phyloP scores from a whole-genome alignment of 2,113 vertebrate species.

The Campylomormyrus tamandua region DNA sequence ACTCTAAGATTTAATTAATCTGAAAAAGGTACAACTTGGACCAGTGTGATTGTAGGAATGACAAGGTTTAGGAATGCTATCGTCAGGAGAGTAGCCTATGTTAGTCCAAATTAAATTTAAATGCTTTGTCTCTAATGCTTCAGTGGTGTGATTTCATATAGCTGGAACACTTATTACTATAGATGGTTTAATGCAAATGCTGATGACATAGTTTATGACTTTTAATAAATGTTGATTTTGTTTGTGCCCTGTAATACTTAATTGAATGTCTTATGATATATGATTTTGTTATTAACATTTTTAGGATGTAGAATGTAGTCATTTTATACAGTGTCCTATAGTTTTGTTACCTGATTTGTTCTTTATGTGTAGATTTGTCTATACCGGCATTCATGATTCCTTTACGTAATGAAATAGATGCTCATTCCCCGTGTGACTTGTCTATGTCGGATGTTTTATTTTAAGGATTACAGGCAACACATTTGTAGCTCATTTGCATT shows the following conservation, averaged over 20 bases:
- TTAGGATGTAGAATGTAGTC: not conserved
- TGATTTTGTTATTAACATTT: not conserved
- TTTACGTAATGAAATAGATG: not conserved
- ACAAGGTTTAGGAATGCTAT: not conserved
- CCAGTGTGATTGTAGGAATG: not conserved
- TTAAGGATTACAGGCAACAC: not conserved
- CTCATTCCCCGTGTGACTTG: not conserved
- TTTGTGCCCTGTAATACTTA: not conserved
- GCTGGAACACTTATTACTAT: not conserved
- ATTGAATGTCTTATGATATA: not conserved
- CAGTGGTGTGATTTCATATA: not conserved
- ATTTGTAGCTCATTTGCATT: not conserved
- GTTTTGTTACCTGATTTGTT: not conserved
- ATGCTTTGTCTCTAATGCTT: not conserved
- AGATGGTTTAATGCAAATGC: not conserved
- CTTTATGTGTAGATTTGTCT: not conserved
- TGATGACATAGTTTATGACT: not conserved
- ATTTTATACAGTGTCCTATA: not conserved
- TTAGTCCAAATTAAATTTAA: not conserved
- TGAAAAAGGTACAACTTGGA: not conserved
- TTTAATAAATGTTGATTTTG: constrained; percentile 3
- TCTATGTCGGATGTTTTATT: not conserved
- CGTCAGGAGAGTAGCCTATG: not conserved
- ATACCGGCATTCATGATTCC: not conserved
- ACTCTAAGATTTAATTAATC: not conserved